Evolutionary conservation across 2,797 vertebrate species (phyloP).

Genomic region (Coluber constrictor): DNA sequence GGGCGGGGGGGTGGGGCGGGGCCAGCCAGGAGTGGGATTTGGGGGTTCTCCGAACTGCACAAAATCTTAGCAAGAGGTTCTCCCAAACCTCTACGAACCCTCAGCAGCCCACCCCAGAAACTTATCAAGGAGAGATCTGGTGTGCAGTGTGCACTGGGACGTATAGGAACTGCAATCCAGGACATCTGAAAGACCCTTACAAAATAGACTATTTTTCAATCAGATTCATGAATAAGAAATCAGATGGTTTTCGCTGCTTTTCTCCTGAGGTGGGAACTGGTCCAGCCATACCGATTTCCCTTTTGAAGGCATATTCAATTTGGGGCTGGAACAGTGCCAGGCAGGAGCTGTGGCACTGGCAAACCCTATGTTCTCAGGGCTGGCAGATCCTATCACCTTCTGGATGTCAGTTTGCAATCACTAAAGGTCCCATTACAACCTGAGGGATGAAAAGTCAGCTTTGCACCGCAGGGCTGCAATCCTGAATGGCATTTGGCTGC

Average conservation of each 20-base stretch:
- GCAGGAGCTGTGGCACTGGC: background rate
- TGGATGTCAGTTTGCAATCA: background rate
- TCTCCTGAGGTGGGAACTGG: background rate
- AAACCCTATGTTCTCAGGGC: background rate
- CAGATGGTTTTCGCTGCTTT: background rate
- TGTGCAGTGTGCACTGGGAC: background rate
- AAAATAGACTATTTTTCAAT: background rate
- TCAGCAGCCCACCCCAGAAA: too few species aligned
- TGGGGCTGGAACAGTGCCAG: background rate
- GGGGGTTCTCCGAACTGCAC: too few species aligned
- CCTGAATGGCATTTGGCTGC: background rate
- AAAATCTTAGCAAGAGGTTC: too few species aligned
- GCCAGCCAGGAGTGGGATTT: too few species aligned
- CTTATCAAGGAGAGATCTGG: background rate
- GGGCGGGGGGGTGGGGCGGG: too few species aligned
- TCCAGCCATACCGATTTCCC: background rate
- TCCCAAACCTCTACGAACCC: too few species aligned
- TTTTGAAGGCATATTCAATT: background rate
- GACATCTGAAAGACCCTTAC: background rate
- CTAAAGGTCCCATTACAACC: background rate
- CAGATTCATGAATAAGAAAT: background rate
- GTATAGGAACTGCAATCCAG: background rate
- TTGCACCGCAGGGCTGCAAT: background rate
- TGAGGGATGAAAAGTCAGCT: background rate
- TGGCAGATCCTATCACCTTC: background rate